Evolutionary conservation across 2,113 vertebrate genomes (phyloP).

Genomic region (Myiopsitta monachus): DNA sequence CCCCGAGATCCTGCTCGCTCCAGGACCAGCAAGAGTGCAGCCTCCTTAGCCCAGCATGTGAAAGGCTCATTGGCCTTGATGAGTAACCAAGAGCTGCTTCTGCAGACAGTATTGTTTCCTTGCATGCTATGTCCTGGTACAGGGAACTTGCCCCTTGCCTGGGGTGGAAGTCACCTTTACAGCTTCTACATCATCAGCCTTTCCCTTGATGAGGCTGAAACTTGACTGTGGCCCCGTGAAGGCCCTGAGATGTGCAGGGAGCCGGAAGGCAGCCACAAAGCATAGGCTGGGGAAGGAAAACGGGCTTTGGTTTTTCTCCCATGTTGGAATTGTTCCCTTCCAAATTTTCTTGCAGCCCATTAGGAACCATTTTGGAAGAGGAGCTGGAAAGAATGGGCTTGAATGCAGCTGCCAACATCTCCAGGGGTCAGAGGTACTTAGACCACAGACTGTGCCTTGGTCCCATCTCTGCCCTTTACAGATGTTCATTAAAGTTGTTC

Average conservation of each 20-base stretch:
- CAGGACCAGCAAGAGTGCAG: not conserved
- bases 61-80: not conserved
- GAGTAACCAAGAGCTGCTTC: not conserved
- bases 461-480: not conserved
- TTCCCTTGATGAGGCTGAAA: not conserved
- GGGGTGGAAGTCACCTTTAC: not conserved
- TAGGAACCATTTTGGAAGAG: not conserved
- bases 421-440: not conserved
- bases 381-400: not conserved
- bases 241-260: not conserved
- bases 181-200: not conserved
- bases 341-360: not conserved
- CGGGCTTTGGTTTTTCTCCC: not conserved
- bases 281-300: not conserved
- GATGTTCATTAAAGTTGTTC: not conserved
- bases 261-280: not conserved
- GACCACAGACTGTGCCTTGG: not conserved
- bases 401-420: not conserved
- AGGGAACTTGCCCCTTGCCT: not conserved
- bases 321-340: not conserved
- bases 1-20: not conserved
- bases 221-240: fast-evolving
- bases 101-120: not conserved
- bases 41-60: not conserved
- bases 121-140: not conserved